Conservation (phyloP, 2,888 invertebrate genomes). For the Laspeyria flexula region DNA sequence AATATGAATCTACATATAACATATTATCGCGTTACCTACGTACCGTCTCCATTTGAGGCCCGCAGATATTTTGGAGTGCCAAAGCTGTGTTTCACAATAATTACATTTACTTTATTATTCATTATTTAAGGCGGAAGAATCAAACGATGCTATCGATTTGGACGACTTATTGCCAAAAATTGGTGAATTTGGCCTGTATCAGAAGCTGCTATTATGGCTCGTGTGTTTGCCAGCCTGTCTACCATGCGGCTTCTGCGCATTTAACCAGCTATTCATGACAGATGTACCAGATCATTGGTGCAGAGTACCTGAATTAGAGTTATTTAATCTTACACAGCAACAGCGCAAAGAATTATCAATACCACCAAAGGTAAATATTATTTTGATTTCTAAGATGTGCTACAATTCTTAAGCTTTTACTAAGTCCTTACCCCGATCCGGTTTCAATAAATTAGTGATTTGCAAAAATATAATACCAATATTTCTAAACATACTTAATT, state of each 20-base stretch:
- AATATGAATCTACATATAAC: too few species aligned
- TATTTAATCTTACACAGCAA: slow-evolving; percentile 81
- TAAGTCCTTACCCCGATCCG: too few species aligned
- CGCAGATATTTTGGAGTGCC: too few species aligned
- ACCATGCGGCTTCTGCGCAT: slow-evolving; percentile 96
- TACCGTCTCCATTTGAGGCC: too few species aligned
- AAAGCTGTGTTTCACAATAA: too few species aligned
- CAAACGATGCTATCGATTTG: slow-evolving; percentile 88
- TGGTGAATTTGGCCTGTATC: slow-evolving; percentile 96
- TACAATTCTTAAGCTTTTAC: too few species aligned
- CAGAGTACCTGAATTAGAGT: slow-evolving; percentile 88
- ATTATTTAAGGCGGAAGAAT: slow-evolving; percentile 19
- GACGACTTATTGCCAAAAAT: slow-evolving; percentile 94
- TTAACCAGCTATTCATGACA: slow-evolving; percentile 97
- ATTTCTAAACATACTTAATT: too few species aligned
- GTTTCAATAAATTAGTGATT: too few species aligned
- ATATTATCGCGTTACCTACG: too few species aligned
- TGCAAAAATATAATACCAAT: too few species aligned
- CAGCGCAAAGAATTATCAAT: slow-evolving; percentile 88
- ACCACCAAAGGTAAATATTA: slow-evolving; percentile 81
- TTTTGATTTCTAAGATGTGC: neutral
- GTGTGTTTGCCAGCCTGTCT: slow-evolving; percentile 95
- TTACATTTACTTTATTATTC: too few species aligned
- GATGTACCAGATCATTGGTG: slow-evolving; percentile 96
- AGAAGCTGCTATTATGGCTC: slow-evolving; percentile 93